These are phyloP conservation scores for Chaetops frenatus DNA, from an alignment of 2,113 vertebrate genomes.

Conservation along the genomic window DNA sequence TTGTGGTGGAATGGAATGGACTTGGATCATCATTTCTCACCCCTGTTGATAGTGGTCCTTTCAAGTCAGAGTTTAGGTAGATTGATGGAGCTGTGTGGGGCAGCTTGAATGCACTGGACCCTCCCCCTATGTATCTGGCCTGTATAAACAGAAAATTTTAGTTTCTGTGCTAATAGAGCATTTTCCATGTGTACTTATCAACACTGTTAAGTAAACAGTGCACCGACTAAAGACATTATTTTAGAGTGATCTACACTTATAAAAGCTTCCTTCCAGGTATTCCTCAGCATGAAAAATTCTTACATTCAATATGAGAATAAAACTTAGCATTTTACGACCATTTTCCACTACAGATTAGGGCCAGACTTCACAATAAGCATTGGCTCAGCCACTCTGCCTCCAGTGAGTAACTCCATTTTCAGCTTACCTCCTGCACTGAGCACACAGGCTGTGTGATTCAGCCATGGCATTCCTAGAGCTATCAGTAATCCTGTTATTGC, in stretches of 20 bases:
- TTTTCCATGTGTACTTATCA: background rate
- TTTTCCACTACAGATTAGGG: background rate
- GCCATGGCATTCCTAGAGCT: background rate
- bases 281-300: background rate
- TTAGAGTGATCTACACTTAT: background rate
- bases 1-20: constrained; percentile 65
- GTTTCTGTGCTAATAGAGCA: constrained; percentile 28
- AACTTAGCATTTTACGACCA: background rate
- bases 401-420: background rate
- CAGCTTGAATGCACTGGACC: constrained; percentile 79
- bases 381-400: background rate
- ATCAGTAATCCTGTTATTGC: background rate
- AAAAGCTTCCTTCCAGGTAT: background rate
- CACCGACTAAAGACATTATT: background rate
- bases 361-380: background rate
- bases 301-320: background rate
- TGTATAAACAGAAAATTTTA: constrained; percentile 73
- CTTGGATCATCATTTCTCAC: constrained; percentile 72
- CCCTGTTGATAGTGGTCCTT: constrained; percentile 81
- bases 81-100: constrained; percentile 76
- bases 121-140: constrained; percentile 79
- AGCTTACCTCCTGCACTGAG: background rate
- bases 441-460: background rate
- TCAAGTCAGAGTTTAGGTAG: constrained; percentile 83
- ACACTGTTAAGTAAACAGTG: background rate